Percentiles rank a stretch among this genome's conserved stretches.
These are phyloP conservation scores for Hydrolagus colliei DNA, from an alignment of 2,797 vertebrate genomes.

Conservation along the genomic window DNA sequence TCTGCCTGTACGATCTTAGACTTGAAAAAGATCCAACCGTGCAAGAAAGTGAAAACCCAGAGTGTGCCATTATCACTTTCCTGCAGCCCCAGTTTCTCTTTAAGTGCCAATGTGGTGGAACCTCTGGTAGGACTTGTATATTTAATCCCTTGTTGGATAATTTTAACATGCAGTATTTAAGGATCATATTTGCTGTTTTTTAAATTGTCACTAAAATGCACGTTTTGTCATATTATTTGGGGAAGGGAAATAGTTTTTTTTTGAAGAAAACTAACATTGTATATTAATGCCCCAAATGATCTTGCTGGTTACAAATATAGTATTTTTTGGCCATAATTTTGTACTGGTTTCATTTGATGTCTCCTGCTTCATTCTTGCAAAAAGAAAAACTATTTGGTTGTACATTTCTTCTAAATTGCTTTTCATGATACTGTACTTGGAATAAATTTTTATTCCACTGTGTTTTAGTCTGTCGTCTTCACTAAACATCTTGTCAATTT, in stretches of 20 bases:
- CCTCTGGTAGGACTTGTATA: conserved; percentile 44
- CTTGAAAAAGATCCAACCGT: not conserved
- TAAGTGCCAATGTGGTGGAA: conserved; percentile 41
- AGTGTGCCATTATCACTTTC: not conserved
- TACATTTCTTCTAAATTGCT: conserved; percentile 38
- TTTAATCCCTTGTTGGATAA: conserved; percentile 43
- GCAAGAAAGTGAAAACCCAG: not conserved
- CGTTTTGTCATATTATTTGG: conserved; percentile 53
- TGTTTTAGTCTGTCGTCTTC: not conserved
- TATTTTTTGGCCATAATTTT: conserved; percentile 55
- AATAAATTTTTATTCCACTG: conserved; percentile 28
- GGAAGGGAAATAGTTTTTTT: conserved; percentile 45
- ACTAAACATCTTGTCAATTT: not conserved
- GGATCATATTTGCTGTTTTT: conserved; percentile 54
- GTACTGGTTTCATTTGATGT: conserved; percentile 51
- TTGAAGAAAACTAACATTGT: conserved; percentile 48
- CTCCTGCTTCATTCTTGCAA: conserved; percentile 42
- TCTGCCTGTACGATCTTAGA: not conserved
- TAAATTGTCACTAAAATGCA: conserved; percentile 58
- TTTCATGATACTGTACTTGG: conserved; percentile 32
- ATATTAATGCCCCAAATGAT: conserved; percentile 50
- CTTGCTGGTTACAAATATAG: conserved; percentile 58
- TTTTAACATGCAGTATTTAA: conserved; percentile 59
- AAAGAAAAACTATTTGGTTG: conserved; percentile 37
- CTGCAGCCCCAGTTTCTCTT: conserved; percentile 20